Evolutionary conservation across 2,113 vertebrate species (phyloP).

Genomic region (Albula goreensis): DNA sequence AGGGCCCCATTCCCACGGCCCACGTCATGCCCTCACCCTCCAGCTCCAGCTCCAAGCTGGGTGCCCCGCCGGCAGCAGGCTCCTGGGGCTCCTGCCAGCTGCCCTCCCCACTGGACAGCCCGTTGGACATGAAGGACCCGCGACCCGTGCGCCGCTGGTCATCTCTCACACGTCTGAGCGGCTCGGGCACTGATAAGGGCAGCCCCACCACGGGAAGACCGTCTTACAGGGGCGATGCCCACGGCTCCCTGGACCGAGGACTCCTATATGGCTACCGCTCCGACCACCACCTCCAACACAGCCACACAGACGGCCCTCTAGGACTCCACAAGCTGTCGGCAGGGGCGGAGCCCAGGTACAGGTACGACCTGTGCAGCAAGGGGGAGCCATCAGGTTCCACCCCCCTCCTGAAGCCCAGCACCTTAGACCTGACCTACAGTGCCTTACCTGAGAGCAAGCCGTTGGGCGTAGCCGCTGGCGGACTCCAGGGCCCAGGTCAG

Average conservation of each 20-base stretch:
- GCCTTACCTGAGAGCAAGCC: conserved; percentile 81
- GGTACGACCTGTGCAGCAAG: conserved; percentile 72
- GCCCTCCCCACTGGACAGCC: conserved; percentile 58
- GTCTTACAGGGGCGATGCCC: conserved; percentile 51
- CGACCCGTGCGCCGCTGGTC: conserved; percentile 87
- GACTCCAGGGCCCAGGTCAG: conserved; percentile 62
- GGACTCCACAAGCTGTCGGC: conserved; percentile 66
- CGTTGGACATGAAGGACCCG: conserved; percentile 82
- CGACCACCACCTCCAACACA: conserved; percentile 64
- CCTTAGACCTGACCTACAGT: conserved; percentile 81
- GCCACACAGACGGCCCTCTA: conserved; percentile 71
- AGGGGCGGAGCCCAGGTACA: conserved; percentile 72
- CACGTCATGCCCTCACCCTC: conserved; percentile 80
- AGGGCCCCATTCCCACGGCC: conserved; percentile 77
- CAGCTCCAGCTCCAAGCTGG: conserved; percentile 65
- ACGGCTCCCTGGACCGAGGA: conserved; percentile 69
- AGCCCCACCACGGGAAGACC: conserved; percentile 48
- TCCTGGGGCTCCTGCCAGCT: conserved; percentile 71
- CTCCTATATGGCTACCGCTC: conserved; percentile 65
- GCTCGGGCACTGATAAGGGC: conserved; percentile 56
- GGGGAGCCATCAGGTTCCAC: conserved; percentile 65
- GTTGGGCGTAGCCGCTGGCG: background rate
- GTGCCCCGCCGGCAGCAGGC: conserved; percentile 44
- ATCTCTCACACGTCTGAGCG: conserved; percentile 81
- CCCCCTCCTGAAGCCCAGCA: conserved; percentile 69